Conservation (phyloP, 2,113 vertebrate species). For the Martes martes region DNA sequence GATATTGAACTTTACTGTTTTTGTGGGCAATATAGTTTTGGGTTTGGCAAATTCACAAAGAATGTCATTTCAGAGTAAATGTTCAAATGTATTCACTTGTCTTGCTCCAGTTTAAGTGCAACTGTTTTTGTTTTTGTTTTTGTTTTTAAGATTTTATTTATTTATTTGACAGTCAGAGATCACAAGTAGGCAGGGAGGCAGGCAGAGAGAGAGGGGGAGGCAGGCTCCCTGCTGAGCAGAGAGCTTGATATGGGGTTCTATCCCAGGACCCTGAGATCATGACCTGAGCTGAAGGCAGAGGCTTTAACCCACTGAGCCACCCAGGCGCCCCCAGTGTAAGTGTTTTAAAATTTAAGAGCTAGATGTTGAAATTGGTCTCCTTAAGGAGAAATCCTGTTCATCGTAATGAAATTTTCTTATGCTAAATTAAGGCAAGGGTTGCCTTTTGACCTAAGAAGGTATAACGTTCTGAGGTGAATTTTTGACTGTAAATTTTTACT, state of each 20-base stretch:
- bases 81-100: neutral
- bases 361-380: neutral
- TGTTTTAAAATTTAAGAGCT: neutral
- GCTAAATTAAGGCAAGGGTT: neutral
- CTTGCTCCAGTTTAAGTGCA: neutral
- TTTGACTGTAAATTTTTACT: neutral
- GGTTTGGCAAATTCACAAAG: neutral
- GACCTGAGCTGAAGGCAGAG: too few relatives aligned
- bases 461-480: neutral
- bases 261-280: too few relatives aligned
- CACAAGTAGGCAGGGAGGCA: too few relatives aligned
- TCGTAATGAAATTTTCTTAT: neutral
- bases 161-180: too few relatives aligned
- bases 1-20: neutral
- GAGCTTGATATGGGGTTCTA: too few relatives aligned
- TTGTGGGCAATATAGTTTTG: neutral
- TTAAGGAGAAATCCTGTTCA: neutral
- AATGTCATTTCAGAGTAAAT: neutral
- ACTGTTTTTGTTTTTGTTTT: neutral
- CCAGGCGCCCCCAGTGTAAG: neutral
- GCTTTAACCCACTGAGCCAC: too few relatives aligned
- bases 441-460: neutral
- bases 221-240: too few relatives aligned
- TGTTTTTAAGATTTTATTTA: too few relatives aligned
- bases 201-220: too few relatives aligned